phyloP scores from a whole-genome alignment of 2,888 invertebrate species.

The Abrostola tripartita region DNA sequence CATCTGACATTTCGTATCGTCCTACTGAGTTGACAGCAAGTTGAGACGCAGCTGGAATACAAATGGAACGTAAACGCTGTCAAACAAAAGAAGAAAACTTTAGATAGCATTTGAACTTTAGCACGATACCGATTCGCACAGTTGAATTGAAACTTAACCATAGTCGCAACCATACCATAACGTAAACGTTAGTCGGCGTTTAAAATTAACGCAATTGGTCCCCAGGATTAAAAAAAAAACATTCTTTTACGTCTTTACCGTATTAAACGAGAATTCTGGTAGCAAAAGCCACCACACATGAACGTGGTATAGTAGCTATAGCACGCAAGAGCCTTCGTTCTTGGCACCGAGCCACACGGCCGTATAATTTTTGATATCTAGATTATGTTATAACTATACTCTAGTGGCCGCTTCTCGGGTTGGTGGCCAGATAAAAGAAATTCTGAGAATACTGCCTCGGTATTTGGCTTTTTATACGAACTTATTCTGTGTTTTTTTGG shows the following conservation, averaged over 20 bases:
- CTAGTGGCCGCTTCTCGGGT: slow-evolving; percentile 9
- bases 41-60: too few species aligned
- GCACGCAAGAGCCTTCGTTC: slow-evolving; percentile 14
- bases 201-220: too few species aligned
- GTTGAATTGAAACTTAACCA: too few species aligned
- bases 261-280: slow-evolving; percentile 3
- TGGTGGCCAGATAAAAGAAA: slow-evolving; percentile 28
- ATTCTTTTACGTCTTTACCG: not conserved
- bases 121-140: too few species aligned
- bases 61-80: too few species aligned
- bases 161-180: too few species aligned
- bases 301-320: slow-evolving; percentile 3
- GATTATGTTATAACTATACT: slow-evolving; percentile 32
- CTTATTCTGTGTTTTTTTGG: not conserved
- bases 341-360: slow-evolving; percentile 52
- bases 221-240: too few species aligned
- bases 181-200: too few species aligned
- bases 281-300: slow-evolving; percentile 19
- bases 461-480: not conserved
- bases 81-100: too few species aligned
- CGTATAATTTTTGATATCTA: slow-evolving; percentile 40
- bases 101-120: too few species aligned
- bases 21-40: too few species aligned
- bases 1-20: too few species aligned
- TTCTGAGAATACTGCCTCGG: not conserved